phyloP scores from a whole-genome alignment of 2,888 invertebrate genomes.

The Adineta ricciae region DNA sequence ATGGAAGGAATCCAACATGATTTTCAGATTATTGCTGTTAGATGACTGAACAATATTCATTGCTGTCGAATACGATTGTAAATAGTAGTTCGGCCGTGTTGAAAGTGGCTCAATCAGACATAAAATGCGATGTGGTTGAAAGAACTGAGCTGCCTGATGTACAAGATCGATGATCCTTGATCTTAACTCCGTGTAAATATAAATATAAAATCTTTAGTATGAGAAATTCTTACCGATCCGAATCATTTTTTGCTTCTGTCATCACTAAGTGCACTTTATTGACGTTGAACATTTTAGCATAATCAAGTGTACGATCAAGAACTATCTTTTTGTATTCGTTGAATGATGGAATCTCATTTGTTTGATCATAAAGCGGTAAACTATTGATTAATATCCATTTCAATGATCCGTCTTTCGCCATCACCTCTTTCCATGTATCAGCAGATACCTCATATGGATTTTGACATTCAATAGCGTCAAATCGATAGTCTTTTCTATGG shows the following conservation, averaged over 20 bases:
- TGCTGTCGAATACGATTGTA: neutral
- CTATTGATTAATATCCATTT: conserved; percentile 18
- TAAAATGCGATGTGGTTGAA: neutral
- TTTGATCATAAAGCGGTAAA: neutral
- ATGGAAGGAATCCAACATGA: conserved; percentile 4
- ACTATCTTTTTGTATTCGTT: neutral
- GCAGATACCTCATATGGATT: neutral
- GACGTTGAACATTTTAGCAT: neutral
- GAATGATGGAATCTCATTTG: neutral
- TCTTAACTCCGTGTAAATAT: neutral
- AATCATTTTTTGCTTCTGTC: neutral
- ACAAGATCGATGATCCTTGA: neutral
- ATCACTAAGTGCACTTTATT: conserved; percentile 2
- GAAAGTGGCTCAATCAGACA: conserved; percentile 12
- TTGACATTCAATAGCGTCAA: conserved; percentile 15
- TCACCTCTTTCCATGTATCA: neutral
- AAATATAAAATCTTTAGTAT: too few relatives aligned
- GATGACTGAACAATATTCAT: neutral
- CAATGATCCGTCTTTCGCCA: neutral
- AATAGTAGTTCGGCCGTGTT: neutral
- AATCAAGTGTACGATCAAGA: neutral
- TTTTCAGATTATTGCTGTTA: neutral
- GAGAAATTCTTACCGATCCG: neutral
- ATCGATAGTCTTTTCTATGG: neutral
- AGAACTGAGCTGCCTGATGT: neutral